These are phyloP conservation scores for Corydoras maculifer DNA, from an alignment of 2,113 vertebrate species.

Conservation along the genomic window DNA sequence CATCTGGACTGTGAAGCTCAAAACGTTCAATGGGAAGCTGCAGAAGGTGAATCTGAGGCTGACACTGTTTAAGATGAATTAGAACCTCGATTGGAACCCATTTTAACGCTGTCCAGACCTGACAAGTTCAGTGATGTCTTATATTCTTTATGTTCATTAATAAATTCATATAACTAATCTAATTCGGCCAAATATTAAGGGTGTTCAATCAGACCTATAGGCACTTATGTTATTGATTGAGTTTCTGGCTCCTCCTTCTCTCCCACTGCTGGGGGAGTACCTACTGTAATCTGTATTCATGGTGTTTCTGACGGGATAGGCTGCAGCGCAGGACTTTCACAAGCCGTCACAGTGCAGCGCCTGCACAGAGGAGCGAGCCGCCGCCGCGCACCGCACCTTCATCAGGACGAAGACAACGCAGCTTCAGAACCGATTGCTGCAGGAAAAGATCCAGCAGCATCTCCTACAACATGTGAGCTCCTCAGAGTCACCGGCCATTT, in stretches of 20 bases:
- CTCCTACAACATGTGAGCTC: neutral
- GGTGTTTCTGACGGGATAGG: neutral
- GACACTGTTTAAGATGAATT: neutral
- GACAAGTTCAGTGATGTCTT: too few species aligned
- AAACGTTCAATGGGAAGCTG: slow-evolving; percentile 22
- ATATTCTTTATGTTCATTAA: too few species aligned
- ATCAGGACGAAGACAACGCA: slow-evolving; percentile 19
- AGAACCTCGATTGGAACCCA: neutral
- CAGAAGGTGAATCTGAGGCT: slow-evolving; percentile 5
- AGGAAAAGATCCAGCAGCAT: slow-evolving; percentile 14
- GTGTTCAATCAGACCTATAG: too few species aligned
- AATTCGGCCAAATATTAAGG: too few species aligned
- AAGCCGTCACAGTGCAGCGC: slow-evolving; percentile 10
- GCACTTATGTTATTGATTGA: too few species aligned
- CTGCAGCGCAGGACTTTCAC: slow-evolving; percentile 16
- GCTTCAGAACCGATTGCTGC: slow-evolving; percentile 10
- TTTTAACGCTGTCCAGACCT: neutral
- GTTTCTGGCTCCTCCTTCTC: too few species aligned
- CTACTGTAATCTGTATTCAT: too few species aligned
- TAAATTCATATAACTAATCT: too few species aligned
- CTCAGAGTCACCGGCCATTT: too few species aligned
- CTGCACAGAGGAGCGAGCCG: slow-evolving; percentile 17
- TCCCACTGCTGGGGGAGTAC: too few species aligned
- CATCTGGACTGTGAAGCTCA: slow-evolving; percentile 5
- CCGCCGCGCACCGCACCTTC: neutral